Conservation (phyloP, 2,797 vertebrate genomes). For the Malacoraja senta region DNA sequence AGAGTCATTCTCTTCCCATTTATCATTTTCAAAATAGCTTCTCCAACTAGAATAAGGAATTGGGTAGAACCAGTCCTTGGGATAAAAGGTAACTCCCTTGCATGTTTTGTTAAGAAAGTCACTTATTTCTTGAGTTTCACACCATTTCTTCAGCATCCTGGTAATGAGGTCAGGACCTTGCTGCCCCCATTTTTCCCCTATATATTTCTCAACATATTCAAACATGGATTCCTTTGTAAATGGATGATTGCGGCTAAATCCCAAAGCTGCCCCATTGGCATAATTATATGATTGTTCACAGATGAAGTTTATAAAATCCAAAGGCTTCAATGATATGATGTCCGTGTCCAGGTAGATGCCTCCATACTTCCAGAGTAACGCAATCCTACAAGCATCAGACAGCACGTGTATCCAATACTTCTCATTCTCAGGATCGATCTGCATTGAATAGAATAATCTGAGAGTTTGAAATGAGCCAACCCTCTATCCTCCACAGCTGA, state of each 20-base stretch:
- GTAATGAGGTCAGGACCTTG: constrained; percentile 40
- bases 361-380: constrained; percentile 41
- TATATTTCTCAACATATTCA: constrained; percentile 40
- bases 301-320: constrained; percentile 31
- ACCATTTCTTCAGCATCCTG: constrained; percentile 28
- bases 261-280: constrained; percentile 39
- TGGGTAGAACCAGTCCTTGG: constrained; percentile 18
- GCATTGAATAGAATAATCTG: neutral
- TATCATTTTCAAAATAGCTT: neutral
- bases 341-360: constrained; percentile 42
- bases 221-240: constrained; percentile 24
- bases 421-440: constrained; percentile 17
- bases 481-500: neutral
- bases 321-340: constrained; percentile 38
- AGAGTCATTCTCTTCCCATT: neutral
- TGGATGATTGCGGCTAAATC: constrained; percentile 26
- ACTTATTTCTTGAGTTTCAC: neutral
- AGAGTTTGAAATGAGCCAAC: neutral
- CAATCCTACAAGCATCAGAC: constrained; percentile 40
- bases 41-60: neutral
- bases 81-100: neutral
- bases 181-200: constrained; percentile 32
- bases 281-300: constrained; percentile 6
- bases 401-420: constrained; percentile 32
- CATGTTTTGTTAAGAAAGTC: neutral